Base-by-base conservation (phyloP, 2,797 vertebrate species). In the Halcyon chelicuti region DNA sequence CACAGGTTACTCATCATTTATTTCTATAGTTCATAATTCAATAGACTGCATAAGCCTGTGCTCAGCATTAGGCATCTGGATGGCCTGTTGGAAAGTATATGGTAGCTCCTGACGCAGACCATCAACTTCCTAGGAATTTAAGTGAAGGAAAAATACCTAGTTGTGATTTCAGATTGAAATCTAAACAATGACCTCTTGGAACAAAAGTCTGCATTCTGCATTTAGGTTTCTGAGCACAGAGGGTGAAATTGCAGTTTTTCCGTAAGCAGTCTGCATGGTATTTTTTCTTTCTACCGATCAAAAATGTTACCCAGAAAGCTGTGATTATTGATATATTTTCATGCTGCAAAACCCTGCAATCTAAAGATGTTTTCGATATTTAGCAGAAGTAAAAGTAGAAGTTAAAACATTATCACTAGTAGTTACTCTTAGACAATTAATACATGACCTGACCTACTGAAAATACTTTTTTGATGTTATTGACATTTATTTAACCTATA, bases 401-500 rank as follows among this genome's bases (percentile, higher is more conserved):
- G 66, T 67, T 91, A 81, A 92, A 90, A 88, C 12, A 26, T 77
- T 93, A 85, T 62, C 60, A 63, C 15, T 37, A 84, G 65, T n/a
- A 86, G 79, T 62, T 94, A 88, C 76, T 88, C 76, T 86, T 90
- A 66, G 25, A 47, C 80, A 80, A 90, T 95, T 94, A 42, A 94
- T 83, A 83, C 60, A 52, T 54, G 67, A 90, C 67, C 57, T 96
- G 93, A 96, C 94, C 94, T 94, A 82, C 80, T 44, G 88, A 97
- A 97, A 97, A 80, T 46, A 94, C 85, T 96, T 97, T 96, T 76
- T 90, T 96, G 89, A 88, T 97, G 97, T 95, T 97, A 87, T 67
- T 93, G 94, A 86, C 96, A 97, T 97, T 97, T 98, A 57, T 97
- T 98, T 97, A 98, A 97, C 95, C 97, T 97, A 81, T 92, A 71